Evolutionary conservation across 1,140 invertebrate species (phyloP).

Genomic region (Polypedilum pembai): DNA sequence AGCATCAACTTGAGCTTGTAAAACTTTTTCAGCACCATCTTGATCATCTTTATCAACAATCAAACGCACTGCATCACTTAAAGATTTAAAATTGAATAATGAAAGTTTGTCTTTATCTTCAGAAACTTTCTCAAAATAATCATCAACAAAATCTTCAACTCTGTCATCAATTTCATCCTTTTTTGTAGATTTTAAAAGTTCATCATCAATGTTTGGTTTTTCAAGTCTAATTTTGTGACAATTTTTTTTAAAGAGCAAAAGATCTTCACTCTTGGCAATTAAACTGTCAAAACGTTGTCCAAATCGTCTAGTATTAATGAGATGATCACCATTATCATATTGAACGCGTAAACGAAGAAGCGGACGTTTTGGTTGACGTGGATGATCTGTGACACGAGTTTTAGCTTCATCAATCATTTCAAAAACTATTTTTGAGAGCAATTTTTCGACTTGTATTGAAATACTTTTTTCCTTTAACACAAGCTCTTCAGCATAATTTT

Average conservation of each 20-base stretch:
- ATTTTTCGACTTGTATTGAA: constrained; percentile 34
- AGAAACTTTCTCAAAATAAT: constrained; percentile 49
- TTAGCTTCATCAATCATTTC: constrained; percentile 49
- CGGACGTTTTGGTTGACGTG: constrained; percentile 64
- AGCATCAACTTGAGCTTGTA: constrained; percentile 13
- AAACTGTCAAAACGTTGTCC: constrained; percentile 52
- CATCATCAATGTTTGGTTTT: constrained; percentile 32
- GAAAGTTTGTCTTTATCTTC: constrained; percentile 35
- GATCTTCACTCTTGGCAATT: constrained; percentile 59
- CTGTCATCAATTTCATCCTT: constrained; percentile 36
- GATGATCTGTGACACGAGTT: constrained; percentile 51
- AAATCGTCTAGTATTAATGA: constrained; percentile 68
- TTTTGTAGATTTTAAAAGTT: constrained; percentile 33
- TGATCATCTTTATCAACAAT: constrained; percentile 37
- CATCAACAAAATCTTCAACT: constrained; percentile 59
- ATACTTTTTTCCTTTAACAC: constrained; percentile 47
- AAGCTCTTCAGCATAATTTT: constrained; percentile 44
- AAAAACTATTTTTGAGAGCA: constrained; percentile 44
- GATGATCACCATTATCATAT: constrained; percentile 59
- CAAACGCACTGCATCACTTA: constrained; percentile 39
- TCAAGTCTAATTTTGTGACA: constrained; percentile 30
- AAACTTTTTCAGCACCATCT: constrained; percentile 39
- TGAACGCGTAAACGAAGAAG: constrained; percentile 73
- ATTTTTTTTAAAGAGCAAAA: constrained; percentile 50
- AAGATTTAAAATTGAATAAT: constrained; percentile 37